These are phyloP conservation scores for Eilema griseolum DNA, from an alignment of 2,888 invertebrate genomes.

Conservation along the genomic window DNA sequence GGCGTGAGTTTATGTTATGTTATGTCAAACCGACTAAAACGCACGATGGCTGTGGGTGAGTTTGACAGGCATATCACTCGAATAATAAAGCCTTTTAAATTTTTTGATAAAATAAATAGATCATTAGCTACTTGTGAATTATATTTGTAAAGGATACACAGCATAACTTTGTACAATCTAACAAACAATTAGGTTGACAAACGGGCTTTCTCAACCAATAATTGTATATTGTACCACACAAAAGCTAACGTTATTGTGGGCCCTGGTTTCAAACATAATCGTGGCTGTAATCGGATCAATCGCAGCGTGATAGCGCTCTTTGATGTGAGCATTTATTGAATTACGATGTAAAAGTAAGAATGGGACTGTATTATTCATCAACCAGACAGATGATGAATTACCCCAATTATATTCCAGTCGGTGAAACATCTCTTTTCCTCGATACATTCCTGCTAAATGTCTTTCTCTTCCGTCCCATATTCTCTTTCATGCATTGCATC, in stretches of 20 bases:
- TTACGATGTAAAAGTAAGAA: conserved; percentile 19
- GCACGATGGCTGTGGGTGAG: too few relatives aligned
- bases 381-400: too few relatives aligned
- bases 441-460: not conserved
- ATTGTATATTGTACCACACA: conserved; percentile 14
- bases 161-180: not conserved
- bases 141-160: not conserved
- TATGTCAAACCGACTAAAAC: too few relatives aligned
- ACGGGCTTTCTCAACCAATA: conserved; percentile 29
- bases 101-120: too few relatives aligned
- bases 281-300: conserved; percentile 45
- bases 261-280: conserved; percentile 47
- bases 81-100: too few relatives aligned
- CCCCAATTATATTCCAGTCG: too few relatives aligned
- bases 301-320: conserved; percentile 43
- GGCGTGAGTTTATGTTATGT: too few relatives aligned
- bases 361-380: not conserved
- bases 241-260: conserved; percentile 38
- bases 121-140: too few relatives aligned
- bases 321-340: conserved; percentile 37
- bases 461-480: not conserved
- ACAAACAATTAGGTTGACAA: conserved; percentile 7
- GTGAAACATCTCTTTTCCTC: not conserved
- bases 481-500: not conserved
- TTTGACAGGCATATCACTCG: too few relatives aligned